phyloP scores from a whole-genome alignment of 2,888 invertebrate species.

The Oxytorus armatus region DNA sequence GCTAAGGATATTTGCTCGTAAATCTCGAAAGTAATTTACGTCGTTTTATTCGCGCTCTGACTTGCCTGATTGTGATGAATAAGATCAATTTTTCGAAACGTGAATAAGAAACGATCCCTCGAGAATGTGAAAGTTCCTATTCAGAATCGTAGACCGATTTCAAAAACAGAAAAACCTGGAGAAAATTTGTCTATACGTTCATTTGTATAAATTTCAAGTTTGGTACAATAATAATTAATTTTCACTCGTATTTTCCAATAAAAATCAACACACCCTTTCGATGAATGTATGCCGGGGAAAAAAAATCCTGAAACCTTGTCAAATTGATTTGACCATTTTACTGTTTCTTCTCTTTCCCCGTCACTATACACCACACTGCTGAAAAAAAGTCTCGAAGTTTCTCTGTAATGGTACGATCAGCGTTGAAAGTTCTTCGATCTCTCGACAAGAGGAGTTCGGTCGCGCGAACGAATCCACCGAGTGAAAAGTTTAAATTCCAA shows the following conservation, averaged over 20 bases:
- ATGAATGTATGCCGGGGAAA: slow-evolving; percentile 42
- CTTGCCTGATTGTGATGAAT: no score
- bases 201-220: no score
- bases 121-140: no score
- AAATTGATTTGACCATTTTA: slow-evolving; percentile 76
- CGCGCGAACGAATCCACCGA: slow-evolving; percentile 68
- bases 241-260: slow-evolving; percentile 9
- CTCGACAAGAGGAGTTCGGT: slow-evolving; percentile 58
- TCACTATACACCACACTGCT: slow-evolving; percentile 25
- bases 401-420: slow-evolving; percentile 31
- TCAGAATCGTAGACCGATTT: no score
- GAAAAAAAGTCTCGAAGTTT: slow-evolving; percentile 16
- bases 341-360: slow-evolving; percentile 49
- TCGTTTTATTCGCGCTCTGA: no score
- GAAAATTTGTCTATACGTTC: no score
- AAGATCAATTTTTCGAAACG: no score
- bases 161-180: no score
- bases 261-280: slow-evolving; percentile 28
- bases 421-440: slow-evolving; percentile 67
- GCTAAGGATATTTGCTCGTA: no score
- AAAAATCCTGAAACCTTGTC: slow-evolving; percentile 66
- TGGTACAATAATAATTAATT: no score
- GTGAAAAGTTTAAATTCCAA: slow-evolving; percentile 79
- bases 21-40: no score
- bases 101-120: no score